These are phyloP conservation scores for Trachelipus rathkii DNA, from an alignment of 1,140 invertebrate species.

Conservation along the genomic window DNA sequence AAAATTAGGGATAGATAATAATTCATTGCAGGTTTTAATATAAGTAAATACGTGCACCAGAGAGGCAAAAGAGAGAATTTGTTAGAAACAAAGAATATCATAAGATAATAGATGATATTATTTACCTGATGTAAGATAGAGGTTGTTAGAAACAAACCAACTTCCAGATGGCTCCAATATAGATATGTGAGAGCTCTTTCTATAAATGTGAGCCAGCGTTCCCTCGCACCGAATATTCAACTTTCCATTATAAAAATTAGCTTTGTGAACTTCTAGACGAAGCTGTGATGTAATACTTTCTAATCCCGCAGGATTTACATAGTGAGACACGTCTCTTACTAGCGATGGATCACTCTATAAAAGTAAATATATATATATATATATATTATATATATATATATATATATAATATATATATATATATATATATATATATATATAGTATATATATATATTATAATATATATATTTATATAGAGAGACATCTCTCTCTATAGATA, in stretches of 20 bases:
- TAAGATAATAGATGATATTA: too few species aligned
- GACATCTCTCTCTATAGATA: neutral
- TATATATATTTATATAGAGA: neutral
- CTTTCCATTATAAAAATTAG: constrained; percentile 27
- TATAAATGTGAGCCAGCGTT: constrained; percentile 33
- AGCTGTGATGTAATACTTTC: constrained; percentile 21
- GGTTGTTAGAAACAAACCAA: constrained; percentile 35
- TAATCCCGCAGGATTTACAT: constrained; percentile 32
- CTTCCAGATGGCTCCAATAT: constrained; percentile 34
- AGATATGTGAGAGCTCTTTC: constrained; percentile 25
- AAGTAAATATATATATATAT: neutral
- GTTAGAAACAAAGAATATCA: too few species aligned
- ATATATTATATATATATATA: constrained; percentile 11
- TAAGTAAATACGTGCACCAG: too few species aligned
- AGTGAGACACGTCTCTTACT: constrained; percentile 6
- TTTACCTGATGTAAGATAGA: constrained; percentile 37
- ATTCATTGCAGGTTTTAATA: too few species aligned
- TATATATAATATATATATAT: constrained; percentile 8
- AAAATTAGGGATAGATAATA: too few species aligned
- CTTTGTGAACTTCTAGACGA: constrained; percentile 17
- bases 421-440: constrained; percentile 15
- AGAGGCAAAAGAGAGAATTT: too few species aligned
- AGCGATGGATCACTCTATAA: neutral
- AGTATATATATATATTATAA: neutral
- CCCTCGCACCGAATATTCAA: constrained; percentile 33